Evolutionary conservation across 1,140 invertebrate species (phyloP).

Genomic region (Pogonomyrmex californicus): DNA sequence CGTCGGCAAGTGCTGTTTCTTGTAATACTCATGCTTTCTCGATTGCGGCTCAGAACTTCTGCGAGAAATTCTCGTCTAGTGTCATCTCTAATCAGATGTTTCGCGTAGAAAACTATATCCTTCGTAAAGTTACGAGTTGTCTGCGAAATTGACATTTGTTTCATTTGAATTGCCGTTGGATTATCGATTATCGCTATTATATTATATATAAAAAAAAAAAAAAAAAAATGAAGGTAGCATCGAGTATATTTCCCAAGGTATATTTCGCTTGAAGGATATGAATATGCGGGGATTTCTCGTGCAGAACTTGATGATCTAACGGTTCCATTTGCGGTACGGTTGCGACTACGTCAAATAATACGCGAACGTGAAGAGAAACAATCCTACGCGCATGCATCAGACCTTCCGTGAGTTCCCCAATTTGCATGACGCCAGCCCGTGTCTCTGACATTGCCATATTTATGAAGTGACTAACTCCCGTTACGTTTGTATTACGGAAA

Average conservation of each 20-base stretch:
- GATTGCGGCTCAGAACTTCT: not conserved
- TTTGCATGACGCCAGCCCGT: constrained; percentile 41
- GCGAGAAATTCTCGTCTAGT: not conserved
- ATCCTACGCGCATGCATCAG: constrained; percentile 15
- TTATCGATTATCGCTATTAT: not conserved
- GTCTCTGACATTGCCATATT: constrained; percentile 22
- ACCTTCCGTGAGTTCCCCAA: constrained; percentile 17
- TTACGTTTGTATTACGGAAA: constrained; percentile 30
- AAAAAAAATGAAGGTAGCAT: no score
- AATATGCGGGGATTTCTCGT: constrained; percentile 37
- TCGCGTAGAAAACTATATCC: not conserved
- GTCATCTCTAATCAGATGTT: not conserved
- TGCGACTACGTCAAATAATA: constrained; percentile 24
- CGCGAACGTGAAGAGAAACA: constrained; percentile 10
- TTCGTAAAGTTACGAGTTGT: no score
- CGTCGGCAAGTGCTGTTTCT: not conserved
- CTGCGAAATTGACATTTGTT: not conserved
- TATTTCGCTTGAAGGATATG: constrained; percentile 22
- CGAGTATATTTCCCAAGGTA: not conserved
- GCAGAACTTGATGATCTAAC: constrained; percentile 49
- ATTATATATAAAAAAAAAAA: constrained; percentile 10
- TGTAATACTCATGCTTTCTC: not conserved
- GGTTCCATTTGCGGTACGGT: constrained; percentile 49
- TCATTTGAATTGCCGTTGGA: not conserved
- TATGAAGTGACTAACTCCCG: constrained; percentile 51